Base-by-base conservation (phyloP, 2,797 vertebrate species). In the Pantherophis vulpinus region DNA sequence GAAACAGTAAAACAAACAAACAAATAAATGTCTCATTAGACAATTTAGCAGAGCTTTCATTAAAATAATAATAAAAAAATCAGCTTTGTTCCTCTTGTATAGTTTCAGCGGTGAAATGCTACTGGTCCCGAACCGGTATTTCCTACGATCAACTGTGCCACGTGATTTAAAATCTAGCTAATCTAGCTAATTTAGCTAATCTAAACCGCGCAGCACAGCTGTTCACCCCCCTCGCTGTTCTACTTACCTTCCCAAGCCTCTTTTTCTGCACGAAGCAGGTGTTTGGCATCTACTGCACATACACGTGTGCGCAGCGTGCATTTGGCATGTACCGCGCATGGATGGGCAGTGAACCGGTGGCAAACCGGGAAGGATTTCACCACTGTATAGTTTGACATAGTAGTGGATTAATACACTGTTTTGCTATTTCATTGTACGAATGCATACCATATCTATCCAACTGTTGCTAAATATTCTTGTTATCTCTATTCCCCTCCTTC, bases 401-500 rank as follows among this genome's bases (percentile, higher is more conserved):
- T 0, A 51, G 6, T 90, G 61, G 18, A 61, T 7, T 51, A 42
- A 47, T 74, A 4, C 2, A 29, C 87, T 74, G 29, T 5, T 90
- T 91, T 60, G 4, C 37, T 51, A 13, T 20, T 70, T 47, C 61
- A 59, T 74, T 87, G 20, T 59, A 90, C 25, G 58, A 60, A 86
- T 27, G 23, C 37, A 42, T 63, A 59, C 32, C 58, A 25, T 47
- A 58, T 93, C 1, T 25, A 29, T 56, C 37, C 29, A 47, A 37
- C 60, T 1, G 20, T 89, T n/a, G 58, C 47, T 90, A 93, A 74
- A 63, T 63, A 93, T 29, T 54, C 58, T 90, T 90, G 42, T 86
- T 93, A 20, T 51, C 93, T 90, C 61, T 3, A 54, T 91, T 14
- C 27, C 56, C 93, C 94, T 93, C 93, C 61, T 93, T 92, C 27